These are phyloP conservation scores for Molossus alvarezi DNA, from an alignment of 2,797 vertebrate genomes.

Conservation along the genomic window DNA sequence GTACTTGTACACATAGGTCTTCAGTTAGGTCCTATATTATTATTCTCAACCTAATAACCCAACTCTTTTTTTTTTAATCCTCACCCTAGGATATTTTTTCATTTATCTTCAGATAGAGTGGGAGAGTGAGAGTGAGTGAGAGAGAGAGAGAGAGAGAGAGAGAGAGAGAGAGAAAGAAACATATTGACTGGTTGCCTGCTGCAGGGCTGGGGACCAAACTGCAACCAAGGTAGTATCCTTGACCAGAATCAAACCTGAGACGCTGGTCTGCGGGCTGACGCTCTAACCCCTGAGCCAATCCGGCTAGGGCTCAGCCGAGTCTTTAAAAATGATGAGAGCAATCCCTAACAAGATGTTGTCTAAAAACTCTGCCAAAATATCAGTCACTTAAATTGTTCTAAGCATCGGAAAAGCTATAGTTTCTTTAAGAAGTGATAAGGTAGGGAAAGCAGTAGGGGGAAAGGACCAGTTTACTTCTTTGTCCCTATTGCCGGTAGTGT, in stretches of 20 bases:
- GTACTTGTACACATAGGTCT: not conserved
- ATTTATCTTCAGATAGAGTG: too few relatives aligned
- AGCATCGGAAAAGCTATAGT: not conserved
- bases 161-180: too few relatives aligned
- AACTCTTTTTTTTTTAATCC: too few relatives aligned
- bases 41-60: not conserved
- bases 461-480: not conserved
- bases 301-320: not conserved
- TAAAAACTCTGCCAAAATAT: not conserved
- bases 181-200: too few relatives aligned
- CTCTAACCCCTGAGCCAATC: too few relatives aligned
- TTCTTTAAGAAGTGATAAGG: constrained; percentile 13
- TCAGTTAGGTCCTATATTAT: not conserved
- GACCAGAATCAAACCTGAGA: too few relatives aligned
- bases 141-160: too few relatives aligned
- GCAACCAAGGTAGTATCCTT: too few relatives aligned
- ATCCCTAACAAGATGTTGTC: not conserved
- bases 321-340: not conserved
- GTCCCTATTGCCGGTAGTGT: not conserved
- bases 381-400: not conserved
- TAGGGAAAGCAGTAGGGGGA: not conserved
- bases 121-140: too few relatives aligned
- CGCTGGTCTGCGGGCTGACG: too few relatives aligned
- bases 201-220: too few relatives aligned
- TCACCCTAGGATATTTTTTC: too few relatives aligned